A percentile compares a stretch with the other conserved stretches of the same genome.
phyloP scores from a whole-genome alignment of 2,113 vertebrate species.

The Limanda limanda region DNA sequence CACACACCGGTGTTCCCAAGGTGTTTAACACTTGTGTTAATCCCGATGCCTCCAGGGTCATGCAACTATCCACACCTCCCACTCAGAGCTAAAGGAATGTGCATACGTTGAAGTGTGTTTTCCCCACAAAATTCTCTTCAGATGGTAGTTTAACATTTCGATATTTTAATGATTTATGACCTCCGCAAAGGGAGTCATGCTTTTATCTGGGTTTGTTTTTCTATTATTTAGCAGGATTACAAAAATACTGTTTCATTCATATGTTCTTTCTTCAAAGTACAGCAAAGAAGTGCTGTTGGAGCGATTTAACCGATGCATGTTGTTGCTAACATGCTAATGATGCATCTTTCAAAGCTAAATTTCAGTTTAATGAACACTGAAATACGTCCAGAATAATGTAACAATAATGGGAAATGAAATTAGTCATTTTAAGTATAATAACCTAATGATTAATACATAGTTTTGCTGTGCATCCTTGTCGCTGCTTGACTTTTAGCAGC shows the following conservation, averaged over 20 bases:
- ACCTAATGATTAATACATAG: not conserved
- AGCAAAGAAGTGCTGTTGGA: not conserved
- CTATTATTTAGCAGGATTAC: not conserved
- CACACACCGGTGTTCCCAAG: conserved; percentile 2
- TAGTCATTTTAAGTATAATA: not conserved
- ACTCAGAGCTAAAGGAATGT: conserved; percentile 39
- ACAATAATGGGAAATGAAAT: not conserved
- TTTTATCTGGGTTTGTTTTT: no score
- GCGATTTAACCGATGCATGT: not conserved
- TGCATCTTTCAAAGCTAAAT: not conserved
- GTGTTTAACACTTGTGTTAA: conserved; percentile 51
- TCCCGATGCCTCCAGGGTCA: conserved; percentile 38
- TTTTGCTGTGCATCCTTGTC: not conserved
- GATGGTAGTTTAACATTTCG: not conserved
- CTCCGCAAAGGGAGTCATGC: no score
- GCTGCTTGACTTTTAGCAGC: conserved; percentile 39
- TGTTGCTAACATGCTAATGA: not conserved
- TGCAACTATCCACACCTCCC: conserved; percentile 39
- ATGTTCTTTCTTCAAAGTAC: not conserved
- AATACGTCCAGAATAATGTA: not conserved
- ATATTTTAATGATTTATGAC: not conserved
- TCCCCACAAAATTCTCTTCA: not conserved
- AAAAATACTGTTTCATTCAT: not conserved
- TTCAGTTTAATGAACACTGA: not conserved
- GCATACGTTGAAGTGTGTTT: not conserved